These are phyloP conservation scores for Bungarus multicinctus DNA, from an alignment of 2,113 vertebrate species.

Conservation along the genomic window DNA sequence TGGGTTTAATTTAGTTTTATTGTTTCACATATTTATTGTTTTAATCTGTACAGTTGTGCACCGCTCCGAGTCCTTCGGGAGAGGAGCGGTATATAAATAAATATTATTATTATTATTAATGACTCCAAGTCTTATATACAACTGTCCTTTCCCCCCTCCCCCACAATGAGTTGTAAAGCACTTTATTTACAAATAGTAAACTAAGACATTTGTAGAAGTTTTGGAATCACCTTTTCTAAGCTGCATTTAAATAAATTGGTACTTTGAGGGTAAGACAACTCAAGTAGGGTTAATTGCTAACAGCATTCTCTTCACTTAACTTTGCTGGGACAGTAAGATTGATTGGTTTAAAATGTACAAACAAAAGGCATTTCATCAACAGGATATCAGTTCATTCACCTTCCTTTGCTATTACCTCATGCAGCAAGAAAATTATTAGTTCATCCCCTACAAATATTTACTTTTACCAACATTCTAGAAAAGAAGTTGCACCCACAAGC, in stretches of 20 bases:
- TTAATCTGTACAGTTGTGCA: too few relatives aligned
- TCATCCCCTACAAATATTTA: background rate
- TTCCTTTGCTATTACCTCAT: background rate
- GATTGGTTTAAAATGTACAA: background rate
- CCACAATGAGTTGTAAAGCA: background rate
- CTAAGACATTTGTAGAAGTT: background rate
- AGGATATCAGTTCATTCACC: background rate
- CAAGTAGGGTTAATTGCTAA: background rate
- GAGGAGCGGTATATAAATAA: too few relatives aligned
- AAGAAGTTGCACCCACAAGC: background rate
- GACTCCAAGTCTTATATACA: background rate
- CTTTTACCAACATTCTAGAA: background rate
- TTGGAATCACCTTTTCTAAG: background rate
- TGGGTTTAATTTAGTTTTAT: too few relatives aligned
- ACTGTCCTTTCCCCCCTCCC: background rate
- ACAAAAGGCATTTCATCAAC: constrained; percentile 4
- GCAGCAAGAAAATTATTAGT: background rate
- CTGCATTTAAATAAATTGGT: background rate
- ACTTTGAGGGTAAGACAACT: background rate
- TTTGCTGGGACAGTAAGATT: background rate
- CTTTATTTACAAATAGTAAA: background rate
- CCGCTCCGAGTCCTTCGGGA: too few relatives aligned
- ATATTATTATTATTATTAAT: too few relatives aligned
- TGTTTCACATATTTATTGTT: too few relatives aligned
- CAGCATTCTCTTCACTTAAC: background rate